These are phyloP conservation scores for Drosophila merina DNA, from an alignment of 2,888 invertebrate species.

Conservation along the genomic window DNA sequence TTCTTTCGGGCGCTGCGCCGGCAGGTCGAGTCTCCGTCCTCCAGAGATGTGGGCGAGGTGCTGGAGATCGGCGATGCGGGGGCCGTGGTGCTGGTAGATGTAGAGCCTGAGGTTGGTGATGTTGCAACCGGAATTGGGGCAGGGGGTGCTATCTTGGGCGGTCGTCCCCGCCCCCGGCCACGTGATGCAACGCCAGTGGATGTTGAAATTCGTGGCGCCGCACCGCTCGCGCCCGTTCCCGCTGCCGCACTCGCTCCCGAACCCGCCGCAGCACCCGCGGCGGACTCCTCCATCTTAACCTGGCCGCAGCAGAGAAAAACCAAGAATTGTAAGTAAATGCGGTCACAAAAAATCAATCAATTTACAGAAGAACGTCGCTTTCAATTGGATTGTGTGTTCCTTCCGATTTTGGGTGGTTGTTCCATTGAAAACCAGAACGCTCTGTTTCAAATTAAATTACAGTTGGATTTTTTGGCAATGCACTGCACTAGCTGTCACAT, in stretches of 20 bases:
- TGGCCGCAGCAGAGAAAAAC: neutral
- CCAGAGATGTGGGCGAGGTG: constrained; percentile 2
- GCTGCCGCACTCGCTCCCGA: neutral
- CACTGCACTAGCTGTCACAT: constrained; percentile 15
- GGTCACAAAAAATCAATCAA: constrained; percentile 1
- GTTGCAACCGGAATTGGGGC: neutral
- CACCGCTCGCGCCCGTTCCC: neutral
- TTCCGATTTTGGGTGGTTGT: neutral
- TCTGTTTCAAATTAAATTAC: constrained; percentile 1
- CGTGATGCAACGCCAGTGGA: constrained; percentile 31
- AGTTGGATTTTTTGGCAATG: constrained; percentile 5
- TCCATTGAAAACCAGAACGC: neutral
- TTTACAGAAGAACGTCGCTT: neutral
- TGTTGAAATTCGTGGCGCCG: neutral
- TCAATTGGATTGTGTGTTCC: neutral
- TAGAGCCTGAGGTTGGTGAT: neutral
- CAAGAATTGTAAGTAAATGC: neutral
- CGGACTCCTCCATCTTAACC: constrained; percentile 26
- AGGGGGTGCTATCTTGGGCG: constrained; percentile 14
- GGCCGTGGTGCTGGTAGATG: no score
- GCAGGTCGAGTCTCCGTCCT: constrained; percentile 13
- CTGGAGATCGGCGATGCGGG: neutral
- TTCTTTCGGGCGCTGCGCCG: constrained; percentile 83
- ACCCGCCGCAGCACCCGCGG: no score
- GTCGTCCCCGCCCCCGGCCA: constrained; percentile 37